phyloP scores from a whole-genome alignment of 2,797 vertebrate genomes.

The Pantherophis vulpinus region DNA sequence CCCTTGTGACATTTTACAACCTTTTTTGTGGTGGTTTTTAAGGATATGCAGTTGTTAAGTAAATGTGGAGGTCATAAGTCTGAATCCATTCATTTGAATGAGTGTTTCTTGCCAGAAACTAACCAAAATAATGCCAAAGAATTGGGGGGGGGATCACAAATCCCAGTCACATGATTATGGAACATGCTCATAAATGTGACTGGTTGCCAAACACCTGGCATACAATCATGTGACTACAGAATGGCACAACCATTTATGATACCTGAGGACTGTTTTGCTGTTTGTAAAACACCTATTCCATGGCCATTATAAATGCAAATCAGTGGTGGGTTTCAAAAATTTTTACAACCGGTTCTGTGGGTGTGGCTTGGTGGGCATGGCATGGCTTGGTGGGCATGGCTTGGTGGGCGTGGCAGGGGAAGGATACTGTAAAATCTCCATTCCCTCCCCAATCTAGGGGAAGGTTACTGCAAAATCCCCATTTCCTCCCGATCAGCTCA shows the following conservation, averaged over 20 bases:
- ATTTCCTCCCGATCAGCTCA: too few species aligned
- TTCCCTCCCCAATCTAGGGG: too few species aligned
- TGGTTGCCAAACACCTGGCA: neutral
- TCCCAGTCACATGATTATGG: neutral
- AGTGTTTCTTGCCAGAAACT: neutral
- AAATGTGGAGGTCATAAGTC: neutral
- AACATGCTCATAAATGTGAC: neutral
- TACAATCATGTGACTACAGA: neutral
- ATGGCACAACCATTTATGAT: neutral
- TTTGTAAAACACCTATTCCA: neutral
- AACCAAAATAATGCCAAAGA: neutral
- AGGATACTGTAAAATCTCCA: too few species aligned
- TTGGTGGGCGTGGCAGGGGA: too few species aligned
- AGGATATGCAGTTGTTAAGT: neutral
- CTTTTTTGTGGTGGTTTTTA: neutral
- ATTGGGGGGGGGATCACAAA: neutral
- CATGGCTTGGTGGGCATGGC: too few species aligned
- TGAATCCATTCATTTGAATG: neutral
- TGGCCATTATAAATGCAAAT: neutral
- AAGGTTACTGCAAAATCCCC: too few species aligned
- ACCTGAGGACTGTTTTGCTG: neutral
- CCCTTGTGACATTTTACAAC: neutral
- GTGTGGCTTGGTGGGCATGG: too few species aligned
- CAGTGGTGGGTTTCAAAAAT: too few species aligned
- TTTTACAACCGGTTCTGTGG: too few species aligned